phyloP scores from a whole-genome alignment of 2,888 invertebrate species.

The Blomia tropicalis region DNA sequence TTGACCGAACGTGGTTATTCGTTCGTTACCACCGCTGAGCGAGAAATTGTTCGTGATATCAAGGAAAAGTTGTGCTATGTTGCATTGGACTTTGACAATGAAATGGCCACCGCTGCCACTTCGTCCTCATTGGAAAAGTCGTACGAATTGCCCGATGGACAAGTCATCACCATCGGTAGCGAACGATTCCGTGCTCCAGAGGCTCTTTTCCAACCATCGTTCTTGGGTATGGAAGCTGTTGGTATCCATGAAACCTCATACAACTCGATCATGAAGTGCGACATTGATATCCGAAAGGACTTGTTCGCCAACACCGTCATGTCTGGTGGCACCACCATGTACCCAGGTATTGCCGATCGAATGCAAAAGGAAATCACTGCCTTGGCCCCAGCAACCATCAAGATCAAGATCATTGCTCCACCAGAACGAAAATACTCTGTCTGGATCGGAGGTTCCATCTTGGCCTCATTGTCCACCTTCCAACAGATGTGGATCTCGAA shows the following conservation, averaged over 20 bases:
- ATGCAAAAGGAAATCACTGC: constrained; percentile 95
- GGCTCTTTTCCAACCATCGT: constrained; percentile 74
- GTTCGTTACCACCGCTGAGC: constrained; percentile 62
- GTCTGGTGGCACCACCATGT: constrained; percentile 89
- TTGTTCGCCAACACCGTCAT: constrained; percentile 70
- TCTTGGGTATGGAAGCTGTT: constrained; percentile 68
- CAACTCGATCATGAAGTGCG: constrained; percentile 89
- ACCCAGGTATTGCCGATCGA: constrained; percentile 87
- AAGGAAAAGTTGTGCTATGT: constrained; percentile 87
- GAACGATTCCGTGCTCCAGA: constrained; percentile 76
- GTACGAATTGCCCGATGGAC: constrained; percentile 78
- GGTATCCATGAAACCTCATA: constrained; percentile 79
- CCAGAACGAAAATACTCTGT: constrained; percentile 94
- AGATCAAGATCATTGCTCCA: constrained; percentile 63
- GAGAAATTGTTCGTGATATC: constrained; percentile 85
- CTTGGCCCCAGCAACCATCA: constrained; percentile 49
- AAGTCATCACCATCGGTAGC: constrained; percentile 72
- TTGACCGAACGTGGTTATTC: constrained; percentile 84
- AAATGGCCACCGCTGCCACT: constrained; percentile 81
- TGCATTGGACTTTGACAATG: constrained; percentile 82
- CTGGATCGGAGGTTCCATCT: constrained; percentile 94
- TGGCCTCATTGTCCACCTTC: constrained; percentile 75
- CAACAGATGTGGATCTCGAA: constrained; percentile 93
- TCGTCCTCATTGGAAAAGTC: constrained; percentile 80
- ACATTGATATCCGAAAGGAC: constrained; percentile 62